Conservation (phyloP, 1,140 invertebrate species). For the Brachionus sp. region DNA sequence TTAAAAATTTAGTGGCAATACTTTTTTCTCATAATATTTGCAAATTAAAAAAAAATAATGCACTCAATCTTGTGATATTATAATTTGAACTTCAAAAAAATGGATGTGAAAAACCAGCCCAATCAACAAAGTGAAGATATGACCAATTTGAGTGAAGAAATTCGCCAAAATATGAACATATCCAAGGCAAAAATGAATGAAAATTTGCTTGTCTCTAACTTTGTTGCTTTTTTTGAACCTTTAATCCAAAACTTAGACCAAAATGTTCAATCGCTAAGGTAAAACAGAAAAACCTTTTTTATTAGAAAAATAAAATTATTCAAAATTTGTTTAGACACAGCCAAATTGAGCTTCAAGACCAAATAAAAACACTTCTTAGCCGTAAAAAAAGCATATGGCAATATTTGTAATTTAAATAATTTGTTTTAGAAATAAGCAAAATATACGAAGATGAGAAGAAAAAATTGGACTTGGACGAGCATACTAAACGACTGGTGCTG, state of each 20-base stretch:
- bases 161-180: not conserved
- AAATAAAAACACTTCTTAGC: slow-evolving; percentile 20
- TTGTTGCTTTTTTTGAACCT: slow-evolving; percentile 38
- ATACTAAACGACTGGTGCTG: slow-evolving; percentile 9
- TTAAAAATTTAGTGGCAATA: not conserved
- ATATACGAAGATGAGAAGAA: slow-evolving; percentile 44
- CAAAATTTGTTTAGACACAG: not conserved
- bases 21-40: not conserved
- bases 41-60: not conserved
- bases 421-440: slow-evolving; percentile 7
- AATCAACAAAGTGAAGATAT: not conserved
- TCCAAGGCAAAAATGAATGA: not conserved
- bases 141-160: not conserved
- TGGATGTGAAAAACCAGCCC: not conserved
- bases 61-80: not conserved
- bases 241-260: slow-evolving; percentile 39
- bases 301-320: not conserved
- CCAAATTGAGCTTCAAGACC: slow-evolving; percentile 6
- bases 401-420: not conserved
- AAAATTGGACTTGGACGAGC: slow-evolving; percentile 25
- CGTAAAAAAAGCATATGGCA: not conserved
- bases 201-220: not conserved
- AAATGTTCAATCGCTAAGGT: slow-evolving; percentile 33
- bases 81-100: not conserved
- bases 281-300: not conserved